phyloP scores from a whole-genome alignment of 2,888 invertebrate species.

The Halocaridina rubra region DNA sequence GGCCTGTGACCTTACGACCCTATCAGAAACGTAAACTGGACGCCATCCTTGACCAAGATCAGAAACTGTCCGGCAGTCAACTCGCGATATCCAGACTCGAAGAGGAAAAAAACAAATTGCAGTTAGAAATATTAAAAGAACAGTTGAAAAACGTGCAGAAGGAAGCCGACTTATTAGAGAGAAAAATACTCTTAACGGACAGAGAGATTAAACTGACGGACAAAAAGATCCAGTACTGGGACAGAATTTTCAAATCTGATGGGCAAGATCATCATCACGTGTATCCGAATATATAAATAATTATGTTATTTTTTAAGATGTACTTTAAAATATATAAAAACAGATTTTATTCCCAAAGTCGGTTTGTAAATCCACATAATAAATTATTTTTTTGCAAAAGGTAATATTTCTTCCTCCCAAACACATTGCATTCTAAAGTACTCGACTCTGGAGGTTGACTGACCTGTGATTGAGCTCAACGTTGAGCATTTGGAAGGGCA shows the following conservation, averaged over 20 bases:
- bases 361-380: no score
- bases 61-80: not conserved
- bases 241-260: not conserved
- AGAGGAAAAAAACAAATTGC: not conserved
- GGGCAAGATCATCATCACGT: not conserved
- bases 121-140: not conserved
- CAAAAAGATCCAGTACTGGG: not conserved
- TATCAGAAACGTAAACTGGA: not conserved
- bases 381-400: no score
- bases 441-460: no score
- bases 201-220: no score
- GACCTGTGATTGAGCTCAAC: no score
- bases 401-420: no score
- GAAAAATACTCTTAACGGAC: not conserved
- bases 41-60: not conserved
- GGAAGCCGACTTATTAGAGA: not conserved
- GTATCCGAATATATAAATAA: not conserved
- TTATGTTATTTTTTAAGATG: no score
- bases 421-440: no score
- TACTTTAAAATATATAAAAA: no score
- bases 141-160: not conserved
- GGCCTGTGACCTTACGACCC: not conserved
- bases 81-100: not conserved
- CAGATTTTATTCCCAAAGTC: no score
- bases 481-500: no score